Conservation (phyloP, 2,797 vertebrate genomes). For the Ispidina lecontei region DNA sequence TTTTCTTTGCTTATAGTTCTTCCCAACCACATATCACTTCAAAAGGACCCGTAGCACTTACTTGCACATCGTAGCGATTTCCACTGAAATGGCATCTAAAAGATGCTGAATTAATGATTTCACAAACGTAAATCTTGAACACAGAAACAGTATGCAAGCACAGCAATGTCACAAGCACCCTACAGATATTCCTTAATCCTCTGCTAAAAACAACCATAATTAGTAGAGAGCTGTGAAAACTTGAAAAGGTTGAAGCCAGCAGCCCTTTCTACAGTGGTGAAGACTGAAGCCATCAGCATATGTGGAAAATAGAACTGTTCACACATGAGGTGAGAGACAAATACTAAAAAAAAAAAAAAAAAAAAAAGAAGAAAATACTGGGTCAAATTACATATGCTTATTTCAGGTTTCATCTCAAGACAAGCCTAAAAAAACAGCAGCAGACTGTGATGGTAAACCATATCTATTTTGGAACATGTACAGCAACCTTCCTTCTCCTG, state of each 20-base stretch:
- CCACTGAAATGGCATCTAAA: background rate
- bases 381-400: background rate
- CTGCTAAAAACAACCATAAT: background rate
- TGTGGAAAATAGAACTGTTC: background rate
- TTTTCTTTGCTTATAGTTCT: background rate
- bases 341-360: background rate
- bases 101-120: background rate
- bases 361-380: background rate
- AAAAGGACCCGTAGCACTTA: background rate
- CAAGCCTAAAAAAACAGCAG: background rate
- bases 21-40: background rate
- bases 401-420: background rate
- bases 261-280: background rate
- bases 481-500: background rate
- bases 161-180: background rate
- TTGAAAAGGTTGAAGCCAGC: background rate
- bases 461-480: background rate
- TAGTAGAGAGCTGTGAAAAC: background rate
- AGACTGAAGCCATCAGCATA: background rate
- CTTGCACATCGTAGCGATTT: background rate
- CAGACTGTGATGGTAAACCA: background rate
- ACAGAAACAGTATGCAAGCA: background rate
- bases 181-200: background rate
- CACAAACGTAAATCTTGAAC: background rate
- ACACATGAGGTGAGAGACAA: background rate